Conservation (phyloP, 2,113 vertebrate species). For the Catharus minimus region DNA sequence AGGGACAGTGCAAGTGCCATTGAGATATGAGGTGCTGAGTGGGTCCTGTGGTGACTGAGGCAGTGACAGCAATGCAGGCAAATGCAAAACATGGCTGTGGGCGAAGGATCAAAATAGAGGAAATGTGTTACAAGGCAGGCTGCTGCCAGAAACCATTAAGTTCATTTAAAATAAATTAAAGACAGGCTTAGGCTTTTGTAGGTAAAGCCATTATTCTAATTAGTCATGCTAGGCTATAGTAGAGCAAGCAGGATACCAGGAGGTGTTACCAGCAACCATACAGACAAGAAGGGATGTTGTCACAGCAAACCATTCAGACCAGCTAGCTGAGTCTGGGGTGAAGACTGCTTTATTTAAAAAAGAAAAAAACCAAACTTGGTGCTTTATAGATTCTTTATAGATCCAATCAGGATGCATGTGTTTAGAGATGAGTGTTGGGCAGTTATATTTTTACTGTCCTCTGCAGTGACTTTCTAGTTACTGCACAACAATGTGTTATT, state of each 20-base stretch:
- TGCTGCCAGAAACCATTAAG: slow-evolving; percentile 33
- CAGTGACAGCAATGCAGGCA: background rate
- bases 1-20: background rate
- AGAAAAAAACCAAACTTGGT: background rate
- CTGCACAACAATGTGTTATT: background rate
- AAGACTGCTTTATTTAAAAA: background rate
- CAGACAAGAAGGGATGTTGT: background rate
- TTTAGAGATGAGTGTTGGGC: background rate
- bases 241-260: background rate
- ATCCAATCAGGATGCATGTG: background rate
- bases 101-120: background rate
- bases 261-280: background rate
- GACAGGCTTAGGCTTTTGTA: background rate
- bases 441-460: background rate
- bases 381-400: background rate
- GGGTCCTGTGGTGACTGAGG: background rate
- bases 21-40: background rate
- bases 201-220: slow-evolving; percentile 20
- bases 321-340: background rate
- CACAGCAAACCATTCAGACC: background rate
- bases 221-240: background rate
- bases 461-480: background rate
- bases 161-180: slow-evolving; percentile 41
- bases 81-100: background rate
- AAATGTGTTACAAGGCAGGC: background rate